phyloP scores from a whole-genome alignment of 92 coral and sea anemone genomes.

The Porites rus region DNA sequence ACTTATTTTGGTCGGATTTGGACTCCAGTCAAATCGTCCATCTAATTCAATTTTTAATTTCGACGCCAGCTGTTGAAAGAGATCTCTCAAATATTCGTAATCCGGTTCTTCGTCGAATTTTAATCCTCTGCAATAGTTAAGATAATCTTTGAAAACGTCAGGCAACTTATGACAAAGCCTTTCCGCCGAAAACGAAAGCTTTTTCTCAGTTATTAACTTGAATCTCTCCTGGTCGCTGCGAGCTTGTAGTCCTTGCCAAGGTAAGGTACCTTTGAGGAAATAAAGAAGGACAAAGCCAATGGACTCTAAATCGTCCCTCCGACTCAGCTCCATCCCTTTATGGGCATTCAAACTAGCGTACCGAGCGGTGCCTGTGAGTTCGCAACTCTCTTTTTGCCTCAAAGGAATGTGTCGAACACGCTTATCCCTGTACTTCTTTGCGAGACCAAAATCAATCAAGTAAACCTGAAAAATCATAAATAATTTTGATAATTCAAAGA shows the following conservation, averaged over 20 bases:
- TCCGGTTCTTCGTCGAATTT: slow-evolving; percentile 78
- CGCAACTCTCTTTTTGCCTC: slow-evolving; percentile 68
- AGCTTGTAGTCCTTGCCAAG: slow-evolving; percentile 85
- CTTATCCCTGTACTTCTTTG: slow-evolving; percentile 75
- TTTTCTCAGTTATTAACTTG: slow-evolving; percentile 69
- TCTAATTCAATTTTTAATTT: slow-evolving; percentile 55
- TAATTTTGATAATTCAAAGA: background rate
- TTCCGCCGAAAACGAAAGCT: slow-evolving; percentile 55
- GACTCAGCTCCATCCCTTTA: slow-evolving; percentile 82
- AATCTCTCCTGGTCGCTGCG: slow-evolving; percentile 65
- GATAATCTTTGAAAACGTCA: slow-evolving; percentile 65
- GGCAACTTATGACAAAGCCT: slow-evolving; percentile 71
- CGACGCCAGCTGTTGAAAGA: slow-evolving; percentile 58
- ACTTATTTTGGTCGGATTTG: background rate
- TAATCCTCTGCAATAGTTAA: slow-evolving; percentile 71
- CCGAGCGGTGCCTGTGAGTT: slow-evolving; percentile 79
- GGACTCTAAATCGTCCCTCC: slow-evolving; percentile 81
- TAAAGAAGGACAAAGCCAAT: slow-evolving; percentile 79
- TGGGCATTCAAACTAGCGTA: slow-evolving; percentile 81
- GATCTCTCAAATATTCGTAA: slow-evolving; percentile 63
- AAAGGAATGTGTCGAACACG: slow-evolving; percentile 72
- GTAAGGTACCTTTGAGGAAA: slow-evolving; percentile 75
- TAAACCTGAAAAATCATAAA: slow-evolving; percentile 51
- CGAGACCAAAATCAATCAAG: slow-evolving; percentile 81
- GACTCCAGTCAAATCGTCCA: slow-evolving; percentile 75